Base-by-base conservation (phyloP, 2,888 invertebrate species). In the Mylabris sibirica region DNA sequence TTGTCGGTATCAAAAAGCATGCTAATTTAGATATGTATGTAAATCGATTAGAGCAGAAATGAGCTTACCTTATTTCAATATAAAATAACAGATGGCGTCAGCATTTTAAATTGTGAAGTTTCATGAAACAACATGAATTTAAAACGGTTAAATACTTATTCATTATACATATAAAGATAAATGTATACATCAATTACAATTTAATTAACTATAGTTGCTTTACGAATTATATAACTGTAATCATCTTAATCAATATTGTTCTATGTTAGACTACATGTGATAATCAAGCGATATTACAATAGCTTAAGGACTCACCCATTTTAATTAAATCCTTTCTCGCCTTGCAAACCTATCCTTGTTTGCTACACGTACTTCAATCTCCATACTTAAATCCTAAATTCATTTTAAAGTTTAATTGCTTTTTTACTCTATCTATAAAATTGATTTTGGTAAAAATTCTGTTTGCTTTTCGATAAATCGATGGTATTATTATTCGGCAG, bases 301-400 rank as follows among this genome's bases (percentile, higher is more conserved):
- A 69, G 69, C 71, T 68, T 17, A 61, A 69, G 68, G 69, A 63
- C 60, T 71, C 68, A 64, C 64, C 66, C 69, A 71, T 71, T 71
- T 71, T 71, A 71, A 71, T 71, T 71, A 71, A 69, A 69, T 69
- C 69, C 69, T 62, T 66, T 67, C 59, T 66, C 68, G 68, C 68
- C 71, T 71, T 71, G 60, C 63, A 59, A 60, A 62, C 44, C 38
- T 57, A 35, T 64, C 65, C 67, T 62, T 65, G 64, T 70, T 67
- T 70, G 65, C 67, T 67, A 67, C 65, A 70, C 63, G 67, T 67
- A 70, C 67, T 67, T 44, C 41, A 67, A 65, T 70, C 64, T 67
- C 61, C 67, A 70, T 70, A 70, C 64, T 67, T 67, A 59, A 65
- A 26, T 65, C 63, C 57, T 62, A 67, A 67, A 67, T 70, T 70